These are phyloP conservation scores for Galagoides demidoff DNA, from an alignment of 2,797 vertebrate species.

Conservation along the genomic window DNA sequence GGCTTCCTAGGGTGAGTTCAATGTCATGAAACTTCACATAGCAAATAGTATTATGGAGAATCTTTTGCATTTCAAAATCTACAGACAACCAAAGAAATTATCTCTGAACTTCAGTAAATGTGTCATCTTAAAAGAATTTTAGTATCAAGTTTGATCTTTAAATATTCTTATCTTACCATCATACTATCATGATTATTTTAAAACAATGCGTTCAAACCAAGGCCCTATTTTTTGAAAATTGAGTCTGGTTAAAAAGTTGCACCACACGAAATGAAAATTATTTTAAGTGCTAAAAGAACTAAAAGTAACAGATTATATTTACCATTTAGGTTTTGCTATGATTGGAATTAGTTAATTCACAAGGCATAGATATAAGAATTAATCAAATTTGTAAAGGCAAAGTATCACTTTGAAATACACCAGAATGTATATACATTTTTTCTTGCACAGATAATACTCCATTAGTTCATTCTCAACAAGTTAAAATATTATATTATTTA, in stretches of 20 bases:
- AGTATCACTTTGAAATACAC: not conserved
- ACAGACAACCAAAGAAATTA: not conserved
- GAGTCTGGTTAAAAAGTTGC: not conserved
- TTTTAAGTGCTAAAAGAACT: not conserved
- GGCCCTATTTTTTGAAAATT: not conserved
- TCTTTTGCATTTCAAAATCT: not conserved
- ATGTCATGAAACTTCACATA: not conserved
- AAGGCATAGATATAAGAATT: not conserved
- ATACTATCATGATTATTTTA: not conserved
- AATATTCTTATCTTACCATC: not conserved
- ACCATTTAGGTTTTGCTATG: not conserved
- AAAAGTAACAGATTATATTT: not conserved
- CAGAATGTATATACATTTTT: not conserved
- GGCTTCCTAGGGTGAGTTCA: not conserved
- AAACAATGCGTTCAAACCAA: not conserved
- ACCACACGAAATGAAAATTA: not conserved
- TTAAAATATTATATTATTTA: not conserved
- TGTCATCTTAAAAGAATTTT: not conserved
- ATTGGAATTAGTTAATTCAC: conserved; percentile 3
- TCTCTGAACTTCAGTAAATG: conserved; percentile 11
- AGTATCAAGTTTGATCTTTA: conserved; percentile 33
- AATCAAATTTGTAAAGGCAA: not conserved
- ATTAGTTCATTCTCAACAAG: conserved; percentile 19
- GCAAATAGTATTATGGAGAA: not conserved
- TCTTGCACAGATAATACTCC: not conserved